Percentiles rank a stretch among this genome's conserved stretches.
Conservation (phyloP, 2,888 invertebrate genomes). For the Mesorhabditis spiculigera region DNA sequence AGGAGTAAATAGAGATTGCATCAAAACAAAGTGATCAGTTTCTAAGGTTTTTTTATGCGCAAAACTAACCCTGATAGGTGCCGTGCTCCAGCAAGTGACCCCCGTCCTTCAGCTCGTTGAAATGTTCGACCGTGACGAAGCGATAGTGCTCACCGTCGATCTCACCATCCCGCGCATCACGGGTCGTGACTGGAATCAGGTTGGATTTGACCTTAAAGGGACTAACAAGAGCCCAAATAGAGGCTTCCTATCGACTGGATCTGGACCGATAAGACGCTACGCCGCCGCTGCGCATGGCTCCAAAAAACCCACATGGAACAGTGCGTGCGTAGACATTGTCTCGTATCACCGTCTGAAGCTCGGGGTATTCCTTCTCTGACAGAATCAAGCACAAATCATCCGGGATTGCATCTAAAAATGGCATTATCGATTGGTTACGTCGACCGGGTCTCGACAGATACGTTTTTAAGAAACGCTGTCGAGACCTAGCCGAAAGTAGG, state of each 20-base stretch:
- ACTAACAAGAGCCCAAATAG: background rate
- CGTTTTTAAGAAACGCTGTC: too few species aligned
- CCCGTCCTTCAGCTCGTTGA: slow-evolving; percentile 49
- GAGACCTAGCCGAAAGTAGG: too few species aligned
- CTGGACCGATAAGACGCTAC: too few species aligned
- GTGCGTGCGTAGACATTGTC: slow-evolving; percentile 69
- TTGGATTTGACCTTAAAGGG: background rate
- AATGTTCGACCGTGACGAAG: slow-evolving; percentile 32
- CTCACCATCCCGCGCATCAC: slow-evolving; percentile 66
- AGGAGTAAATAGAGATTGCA: background rate
- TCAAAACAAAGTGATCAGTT: background rate
- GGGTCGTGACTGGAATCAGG: slow-evolving; percentile 64
- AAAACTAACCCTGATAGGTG: slow-evolving; percentile 66
- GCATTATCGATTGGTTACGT: too few species aligned
- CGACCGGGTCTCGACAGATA: too few species aligned
- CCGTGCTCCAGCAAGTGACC: slow-evolving; percentile 69
- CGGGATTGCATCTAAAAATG: slow-evolving; percentile 29
- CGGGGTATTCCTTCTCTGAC: slow-evolving; percentile 49
- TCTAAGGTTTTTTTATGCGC: background rate
- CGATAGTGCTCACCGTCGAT: slow-evolving; percentile 69
- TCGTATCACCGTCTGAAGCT: slow-evolving; percentile 69
- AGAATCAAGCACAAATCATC: slow-evolving; percentile 45
- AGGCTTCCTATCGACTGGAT: too few species aligned
- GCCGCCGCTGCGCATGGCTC: slow-evolving; percentile 11
- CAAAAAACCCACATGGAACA: slow-evolving; percentile 63